Conservation (phyloP, 2,113 vertebrate species). For the Dicrurus megarhynchus region DNA sequence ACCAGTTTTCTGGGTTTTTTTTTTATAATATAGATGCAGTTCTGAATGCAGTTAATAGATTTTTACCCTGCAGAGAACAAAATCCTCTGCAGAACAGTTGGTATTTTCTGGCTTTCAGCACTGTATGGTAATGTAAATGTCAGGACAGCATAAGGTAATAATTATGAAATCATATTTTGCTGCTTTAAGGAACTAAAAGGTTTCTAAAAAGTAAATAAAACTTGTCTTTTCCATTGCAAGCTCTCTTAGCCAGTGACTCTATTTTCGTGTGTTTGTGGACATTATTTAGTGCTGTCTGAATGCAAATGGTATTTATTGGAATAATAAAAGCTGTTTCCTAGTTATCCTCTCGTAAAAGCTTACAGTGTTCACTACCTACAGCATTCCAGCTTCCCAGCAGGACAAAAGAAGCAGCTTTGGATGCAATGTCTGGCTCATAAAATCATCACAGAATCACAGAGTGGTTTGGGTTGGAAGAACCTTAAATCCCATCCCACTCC, state of each 20-base stretch:
- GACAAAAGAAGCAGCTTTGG: not conserved
- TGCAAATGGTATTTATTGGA: constrained; percentile 1
- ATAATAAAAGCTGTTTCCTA: not conserved
- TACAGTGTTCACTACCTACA: not conserved
- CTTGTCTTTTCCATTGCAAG: not conserved
- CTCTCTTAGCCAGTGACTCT: not conserved
- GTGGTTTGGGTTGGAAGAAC: not conserved
- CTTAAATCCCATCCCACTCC: not conserved
- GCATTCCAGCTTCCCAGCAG: not conserved
- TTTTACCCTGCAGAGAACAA: constrained; percentile 43
- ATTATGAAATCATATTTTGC: constrained; percentile 60
- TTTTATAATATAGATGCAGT: not conserved
- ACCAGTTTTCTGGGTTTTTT: not conserved
- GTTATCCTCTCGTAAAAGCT: not conserved
- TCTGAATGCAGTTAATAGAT: constrained; percentile 27
- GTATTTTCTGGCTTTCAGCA: constrained; percentile 58
- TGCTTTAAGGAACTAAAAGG: constrained; percentile 49
- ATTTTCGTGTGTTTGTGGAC: not conserved
- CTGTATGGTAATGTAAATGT: constrained; percentile 62
- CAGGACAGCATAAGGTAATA: constrained; percentile 57
- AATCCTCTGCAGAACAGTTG: constrained; percentile 61
- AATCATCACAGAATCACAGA: not conserved
- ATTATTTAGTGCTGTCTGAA: constrained; percentile 2
- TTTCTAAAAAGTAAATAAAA: constrained; percentile 53
- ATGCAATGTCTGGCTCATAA: not conserved